These are phyloP conservation scores for Apis dorsata DNA, from an alignment of 1,140 invertebrate species.

Conservation along the genomic window DNA sequence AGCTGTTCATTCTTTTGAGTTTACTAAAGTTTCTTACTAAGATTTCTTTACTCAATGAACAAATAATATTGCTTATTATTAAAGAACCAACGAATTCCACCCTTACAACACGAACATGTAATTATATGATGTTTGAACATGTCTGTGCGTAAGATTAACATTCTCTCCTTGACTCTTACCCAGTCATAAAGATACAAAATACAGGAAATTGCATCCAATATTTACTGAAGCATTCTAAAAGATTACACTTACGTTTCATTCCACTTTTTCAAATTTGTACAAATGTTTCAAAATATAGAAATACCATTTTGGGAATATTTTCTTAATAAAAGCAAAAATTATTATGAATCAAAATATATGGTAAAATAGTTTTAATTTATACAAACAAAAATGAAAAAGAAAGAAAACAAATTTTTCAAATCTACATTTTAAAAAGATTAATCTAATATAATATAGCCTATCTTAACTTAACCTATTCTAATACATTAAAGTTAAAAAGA, in stretches of 20 bases:
- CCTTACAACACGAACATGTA: background rate
- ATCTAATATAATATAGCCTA: too few relatives aligned
- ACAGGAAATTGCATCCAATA: background rate
- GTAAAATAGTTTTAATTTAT: too few relatives aligned
- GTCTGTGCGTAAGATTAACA: background rate
- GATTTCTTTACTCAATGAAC: background rate
- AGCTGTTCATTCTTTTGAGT: too few relatives aligned
- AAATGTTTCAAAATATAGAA: background rate
- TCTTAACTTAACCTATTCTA: too few relatives aligned
- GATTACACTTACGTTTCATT: background rate
- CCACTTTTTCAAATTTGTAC: background rate
- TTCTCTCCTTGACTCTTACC: too few relatives aligned
- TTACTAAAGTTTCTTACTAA: background rate
- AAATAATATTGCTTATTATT: background rate
- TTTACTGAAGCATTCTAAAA: background rate
- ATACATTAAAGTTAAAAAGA: too few relatives aligned
- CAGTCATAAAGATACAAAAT: background rate
- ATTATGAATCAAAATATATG: too few relatives aligned
- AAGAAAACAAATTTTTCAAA: too few relatives aligned
- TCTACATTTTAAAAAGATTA: too few relatives aligned
- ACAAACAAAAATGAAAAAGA: too few relatives aligned
- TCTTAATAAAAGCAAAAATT: too few relatives aligned
- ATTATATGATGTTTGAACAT: background rate
- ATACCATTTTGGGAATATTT: too few relatives aligned
- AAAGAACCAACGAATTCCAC: background rate